Evolutionary conservation across 2,888 invertebrate genomes (phyloP), one percentile per base, ranked within the genome.

Genomic region (Caenorhabditis virilis): DNA sequence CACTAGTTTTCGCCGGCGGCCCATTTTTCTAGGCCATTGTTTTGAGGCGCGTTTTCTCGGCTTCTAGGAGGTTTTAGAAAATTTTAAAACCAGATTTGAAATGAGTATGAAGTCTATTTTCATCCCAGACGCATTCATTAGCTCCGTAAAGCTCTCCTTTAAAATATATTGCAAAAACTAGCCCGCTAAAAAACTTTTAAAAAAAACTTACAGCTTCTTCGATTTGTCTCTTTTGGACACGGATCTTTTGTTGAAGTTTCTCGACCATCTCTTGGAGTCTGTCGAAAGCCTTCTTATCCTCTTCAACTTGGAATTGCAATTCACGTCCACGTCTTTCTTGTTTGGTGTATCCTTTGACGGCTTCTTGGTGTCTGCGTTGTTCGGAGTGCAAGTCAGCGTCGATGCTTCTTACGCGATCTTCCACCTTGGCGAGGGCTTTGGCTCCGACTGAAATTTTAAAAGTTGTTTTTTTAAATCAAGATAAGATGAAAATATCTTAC

Each of bases 341-440:
- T 76, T 86, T 86, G 73, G 85, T 83, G 79, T 85, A 80, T 74
- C 83, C 84, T 83, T 87, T 87, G 72, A 84, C 82, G 27, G 86
- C 84, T 72, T 87, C 87, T 43, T 85, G 84, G 88, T 95, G 95
- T 88, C 95, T 91, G 86, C 95, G 91, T 87, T 95, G 95, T 89
- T 97, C 97, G 77, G 91, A 91, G 85, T 97, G 95, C 83, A 95
- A 89, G 87, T 97, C 95, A 85, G 85, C 85, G 87, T 95, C 94
- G 85, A 94, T 89, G 86, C 92, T 92, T 82, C 93, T 90, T 83
- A 84, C 78, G 64, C 83, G 80, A 87, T 93, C 92, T 89, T 98
- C 97, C 85, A 98, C 89, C 87, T 97, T 97, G 88, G 92, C 91
- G 86, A 98, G 94, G 78, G 93, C 92, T 88, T 95, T 95, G 90